These are phyloP conservation scores for Ommatoiulus sabulosus DNA, from an alignment of 2,888 invertebrate genomes.

Conservation along the genomic window DNA sequence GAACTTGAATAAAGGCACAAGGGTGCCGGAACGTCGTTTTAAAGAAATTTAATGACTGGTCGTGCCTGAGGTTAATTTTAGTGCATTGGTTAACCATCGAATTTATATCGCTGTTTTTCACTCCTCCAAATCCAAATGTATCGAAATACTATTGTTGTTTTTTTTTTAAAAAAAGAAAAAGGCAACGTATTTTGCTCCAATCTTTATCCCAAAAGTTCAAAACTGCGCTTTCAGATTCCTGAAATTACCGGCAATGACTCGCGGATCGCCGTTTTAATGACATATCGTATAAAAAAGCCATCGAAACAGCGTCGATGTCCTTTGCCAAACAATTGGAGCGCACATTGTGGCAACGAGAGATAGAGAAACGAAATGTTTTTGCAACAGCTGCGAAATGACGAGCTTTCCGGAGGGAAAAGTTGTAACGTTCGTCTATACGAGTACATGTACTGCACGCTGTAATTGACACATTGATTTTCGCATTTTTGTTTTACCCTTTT, in stretches of 20 bases:
- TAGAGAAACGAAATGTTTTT: neutral
- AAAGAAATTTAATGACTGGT: too few species aligned
- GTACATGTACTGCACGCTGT: neutral
- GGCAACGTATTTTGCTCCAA: neutral
- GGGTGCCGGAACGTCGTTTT: too few species aligned
- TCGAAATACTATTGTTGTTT: too few species aligned
- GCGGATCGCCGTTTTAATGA: neutral
- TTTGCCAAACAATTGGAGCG: neutral
- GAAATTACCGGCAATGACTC: neutral
- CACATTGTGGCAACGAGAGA: neutral
- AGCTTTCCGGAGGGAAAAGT: neutral
- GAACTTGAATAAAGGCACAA: too few species aligned
- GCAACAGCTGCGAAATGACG: neutral
- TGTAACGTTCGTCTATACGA: neutral
- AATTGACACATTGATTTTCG: slow-evolving; percentile 7
- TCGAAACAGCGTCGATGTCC: neutral
- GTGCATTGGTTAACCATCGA: too few species aligned
- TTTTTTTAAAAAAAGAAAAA: neutral
- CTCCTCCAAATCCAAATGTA: too few species aligned
- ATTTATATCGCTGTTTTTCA: too few species aligned
- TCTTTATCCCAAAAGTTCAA: neutral
- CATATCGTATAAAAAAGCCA: neutral
- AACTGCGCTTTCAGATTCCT: neutral
- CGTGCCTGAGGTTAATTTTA: too few species aligned
- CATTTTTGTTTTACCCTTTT: slow-evolving; percentile 13